Base-by-base conservation (phyloP, 2,113 vertebrate genomes). In the Entomyzon cyanotis region DNA sequence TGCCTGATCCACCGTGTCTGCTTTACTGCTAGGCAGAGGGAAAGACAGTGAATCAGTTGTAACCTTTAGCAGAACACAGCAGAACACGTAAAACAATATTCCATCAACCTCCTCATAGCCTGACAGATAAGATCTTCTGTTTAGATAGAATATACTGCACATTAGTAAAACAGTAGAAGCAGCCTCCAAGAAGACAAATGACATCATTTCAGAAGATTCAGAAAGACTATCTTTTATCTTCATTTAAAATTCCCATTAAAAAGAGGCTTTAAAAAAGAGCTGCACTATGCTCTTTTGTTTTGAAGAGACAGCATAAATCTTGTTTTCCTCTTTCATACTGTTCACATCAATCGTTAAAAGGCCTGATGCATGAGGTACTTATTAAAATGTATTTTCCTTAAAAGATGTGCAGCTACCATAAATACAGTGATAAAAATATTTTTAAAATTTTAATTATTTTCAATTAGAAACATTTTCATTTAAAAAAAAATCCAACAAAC, bases 161-260 rank as follows among this genome's bases (percentile, higher is more conserved):
- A 89, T 84, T 56, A 63, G 64, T 69, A 69, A 74, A 89, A 75
- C 75, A 76, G 73, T 3, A 78, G 56, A 84, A 95, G 21, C 42
- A 84, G 67, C 53, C 35, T 87, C 50, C 20, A 56, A 59, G 69
- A 91, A 95, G 86, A 95, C 56, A 87, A 84, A 92, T 74, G 15
- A 60, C 49, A 94, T 77, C 6, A 94, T 83, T 93, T 90, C 86
- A 84, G 69, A 87, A 93, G 84, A 84, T 80, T 91, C 84, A 90
- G 85, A 89, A 88, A 80, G 55, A 60, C 37, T 56, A 90, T 58
- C 69, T 95, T 93, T 84, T 68, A 71, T 80, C 89, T 93, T 79
- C 65, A 65, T 70, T 84, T 89, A 76, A 76, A 81, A 88, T 55
- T 93, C 65, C 53, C 84, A 89, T 79, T 95, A 94, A 88, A 83